These are phyloP conservation scores for Tetranychus truncatus DNA, from an alignment of 2,888 invertebrate genomes.

Conservation along the genomic window DNA sequence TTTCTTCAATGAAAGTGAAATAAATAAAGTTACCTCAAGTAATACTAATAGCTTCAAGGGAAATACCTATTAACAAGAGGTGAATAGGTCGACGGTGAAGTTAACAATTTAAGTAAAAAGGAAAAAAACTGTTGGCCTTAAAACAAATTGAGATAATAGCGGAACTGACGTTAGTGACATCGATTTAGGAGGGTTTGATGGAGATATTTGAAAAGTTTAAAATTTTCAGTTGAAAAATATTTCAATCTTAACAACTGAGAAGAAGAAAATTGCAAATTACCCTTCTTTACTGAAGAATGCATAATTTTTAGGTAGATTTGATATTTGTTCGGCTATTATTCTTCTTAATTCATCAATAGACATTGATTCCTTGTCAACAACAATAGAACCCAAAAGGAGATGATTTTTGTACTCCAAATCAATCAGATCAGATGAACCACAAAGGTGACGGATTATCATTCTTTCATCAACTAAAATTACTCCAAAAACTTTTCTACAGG, in stretches of 20 bases:
- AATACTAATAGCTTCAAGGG: neutral
- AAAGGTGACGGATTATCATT: neutral
- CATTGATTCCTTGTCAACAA: neutral
- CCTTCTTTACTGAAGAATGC: conserved; percentile 7
- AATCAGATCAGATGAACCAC: neutral
- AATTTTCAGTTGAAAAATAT: neutral
- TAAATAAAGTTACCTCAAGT: neutral
- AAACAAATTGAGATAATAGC: neutral
- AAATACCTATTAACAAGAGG: neutral
- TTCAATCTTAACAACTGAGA: neutral
- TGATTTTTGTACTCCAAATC: conserved; percentile 4
- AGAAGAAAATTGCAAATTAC: neutral
- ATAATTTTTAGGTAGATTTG: conserved; percentile 2
- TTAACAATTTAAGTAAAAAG: neutral
- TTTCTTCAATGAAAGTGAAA: neutral
- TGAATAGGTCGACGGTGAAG: neutral
- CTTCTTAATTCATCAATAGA: neutral
- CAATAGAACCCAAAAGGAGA: neutral
- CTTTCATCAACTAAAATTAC: conserved; percentile 5
- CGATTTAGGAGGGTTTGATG: neutral
- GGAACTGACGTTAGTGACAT: neutral
- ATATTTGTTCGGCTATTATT: conserved; percentile 3
- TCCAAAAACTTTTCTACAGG: neutral
- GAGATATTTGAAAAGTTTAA: neutral
- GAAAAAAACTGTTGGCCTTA: neutral